Base-by-base conservation (phyloP, 1,140 invertebrate species). In the Ceratitis capitata region DNA sequence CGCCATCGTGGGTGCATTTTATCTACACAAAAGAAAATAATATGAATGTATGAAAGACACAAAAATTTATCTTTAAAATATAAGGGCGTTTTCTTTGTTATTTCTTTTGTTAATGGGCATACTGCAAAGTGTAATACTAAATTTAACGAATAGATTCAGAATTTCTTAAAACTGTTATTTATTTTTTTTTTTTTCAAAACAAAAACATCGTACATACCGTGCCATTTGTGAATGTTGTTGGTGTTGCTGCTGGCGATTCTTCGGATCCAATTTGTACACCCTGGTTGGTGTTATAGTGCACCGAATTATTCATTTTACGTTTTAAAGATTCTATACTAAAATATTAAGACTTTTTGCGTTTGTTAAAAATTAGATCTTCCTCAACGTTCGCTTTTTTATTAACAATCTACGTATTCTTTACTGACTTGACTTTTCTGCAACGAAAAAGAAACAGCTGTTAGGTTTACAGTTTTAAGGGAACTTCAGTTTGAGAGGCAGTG, bases 1-100 rank as follows among this genome's bases (percentile, higher is more conserved):
- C 94, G 12, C 94, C 94, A 92, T 95, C 94, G 89, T 95, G 94
- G 9, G 93, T 93, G 88, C 94, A 95, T 7, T 94, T 88, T 78
- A 94, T 93, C 93, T 94, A 29, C 1, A 83, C n/a, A n/a, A n/a
- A n/a, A n/a, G n/a, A 35, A 84, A 69, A 45, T 12, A 53, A 58
- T 32, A 10, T 14, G 12, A 10, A 29, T 61, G 29, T 1, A 82
- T 49, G 26, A 29, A 83, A 26, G 53, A 83, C 47, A 53, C 47
- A 53, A 83, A 2, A 61, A 12, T 61, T 12, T 61, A n/a, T n/a
- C n/a, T n/a, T n/a, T n/a, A 56, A 5, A 5, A 56, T 19, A n/a
- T 19, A 19, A 19, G 61, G 14, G 23, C n/a, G n/a, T n/a, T n/a
- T 35, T 69, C 35, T 39, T 69, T 35, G 32, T 35, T 69, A 7